phyloP scores from a whole-genome alignment of 2,113 vertebrate species.

The Jacana jacana region DNA sequence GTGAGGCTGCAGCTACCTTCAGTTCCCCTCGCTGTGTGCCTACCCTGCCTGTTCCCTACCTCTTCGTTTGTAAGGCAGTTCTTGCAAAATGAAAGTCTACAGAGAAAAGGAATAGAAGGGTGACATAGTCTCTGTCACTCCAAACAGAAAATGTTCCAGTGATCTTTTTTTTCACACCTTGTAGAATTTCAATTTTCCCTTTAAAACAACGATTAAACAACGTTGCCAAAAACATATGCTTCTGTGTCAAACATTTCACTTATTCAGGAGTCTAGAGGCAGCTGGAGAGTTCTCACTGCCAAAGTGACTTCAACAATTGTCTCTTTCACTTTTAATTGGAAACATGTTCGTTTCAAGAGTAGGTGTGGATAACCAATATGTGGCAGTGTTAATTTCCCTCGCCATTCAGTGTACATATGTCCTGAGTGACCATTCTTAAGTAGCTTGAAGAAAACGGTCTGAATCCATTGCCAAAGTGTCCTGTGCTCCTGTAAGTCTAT shows the following conservation, averaged over 20 bases:
- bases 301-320: conserved; percentile 59
- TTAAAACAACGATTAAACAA: conserved; percentile 76
- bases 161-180: conserved; percentile 72
- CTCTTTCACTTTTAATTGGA: conserved; percentile 65
- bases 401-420: not conserved
- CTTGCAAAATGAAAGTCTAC: conserved; percentile 63
- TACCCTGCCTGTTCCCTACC: not conserved
- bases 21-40: not conserved
- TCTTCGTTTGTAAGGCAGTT: conserved; percentile 36
- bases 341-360: conserved; percentile 20
- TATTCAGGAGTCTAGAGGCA: conserved; percentile 71
- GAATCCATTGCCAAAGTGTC: not conserved
- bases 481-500: not conserved
- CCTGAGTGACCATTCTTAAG: not conserved
- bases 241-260: conserved; percentile 77
- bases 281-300: conserved; percentile 60
- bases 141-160: conserved; percentile 59
- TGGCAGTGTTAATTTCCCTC: not conserved
- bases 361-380: conserved; percentile 41
- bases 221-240: conserved; percentile 77
- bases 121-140: conserved; percentile 54
- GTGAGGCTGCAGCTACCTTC: not conserved
- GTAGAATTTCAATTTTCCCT: conserved; percentile 76
- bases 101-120: conserved; percentile 57
- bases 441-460: not conserved